phyloP scores from a whole-genome alignment of 2,113 vertebrate genomes.

The Hemichromis elongatus region DNA sequence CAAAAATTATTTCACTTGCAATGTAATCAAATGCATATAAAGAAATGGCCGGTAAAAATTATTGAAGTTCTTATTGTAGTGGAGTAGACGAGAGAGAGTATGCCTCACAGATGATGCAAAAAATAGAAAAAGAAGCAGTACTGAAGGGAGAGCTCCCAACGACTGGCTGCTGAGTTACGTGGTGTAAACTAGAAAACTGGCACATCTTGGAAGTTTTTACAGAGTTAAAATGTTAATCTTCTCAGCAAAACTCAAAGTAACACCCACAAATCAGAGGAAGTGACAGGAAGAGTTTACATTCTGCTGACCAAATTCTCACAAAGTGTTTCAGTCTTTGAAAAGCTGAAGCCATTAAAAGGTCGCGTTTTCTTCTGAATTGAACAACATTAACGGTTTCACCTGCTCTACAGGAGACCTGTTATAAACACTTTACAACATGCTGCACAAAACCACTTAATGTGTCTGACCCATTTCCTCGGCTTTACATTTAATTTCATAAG shows the following conservation, averaged over 20 bases:
- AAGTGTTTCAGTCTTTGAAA: background rate
- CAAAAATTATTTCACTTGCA: background rate
- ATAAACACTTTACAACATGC: background rate
- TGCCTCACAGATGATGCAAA: background rate
- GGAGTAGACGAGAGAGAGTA: background rate
- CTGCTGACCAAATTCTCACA: background rate
- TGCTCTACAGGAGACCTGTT: background rate
- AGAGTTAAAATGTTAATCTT: background rate
- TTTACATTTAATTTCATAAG: background rate
- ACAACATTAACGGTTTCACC: background rate
- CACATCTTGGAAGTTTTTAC: background rate
- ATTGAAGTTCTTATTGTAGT: background rate
- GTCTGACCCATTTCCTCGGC: background rate
- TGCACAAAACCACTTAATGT: background rate
- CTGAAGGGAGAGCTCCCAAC: background rate
- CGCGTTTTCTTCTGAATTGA: background rate
- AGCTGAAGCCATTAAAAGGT: background rate
- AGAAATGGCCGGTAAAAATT: background rate
- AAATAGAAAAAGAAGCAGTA: background rate
- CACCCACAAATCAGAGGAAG: background rate
- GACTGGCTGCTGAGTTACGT: background rate
- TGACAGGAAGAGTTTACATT: background rate
- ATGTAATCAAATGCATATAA: background rate
- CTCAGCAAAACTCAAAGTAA: background rate
- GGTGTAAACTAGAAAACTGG: background rate